Percentiles rank a stretch among this genome's conserved stretches.
phyloP scores from a whole-genome alignment of 1,140 invertebrate genomes.

The Lepidurus apus region DNA sequence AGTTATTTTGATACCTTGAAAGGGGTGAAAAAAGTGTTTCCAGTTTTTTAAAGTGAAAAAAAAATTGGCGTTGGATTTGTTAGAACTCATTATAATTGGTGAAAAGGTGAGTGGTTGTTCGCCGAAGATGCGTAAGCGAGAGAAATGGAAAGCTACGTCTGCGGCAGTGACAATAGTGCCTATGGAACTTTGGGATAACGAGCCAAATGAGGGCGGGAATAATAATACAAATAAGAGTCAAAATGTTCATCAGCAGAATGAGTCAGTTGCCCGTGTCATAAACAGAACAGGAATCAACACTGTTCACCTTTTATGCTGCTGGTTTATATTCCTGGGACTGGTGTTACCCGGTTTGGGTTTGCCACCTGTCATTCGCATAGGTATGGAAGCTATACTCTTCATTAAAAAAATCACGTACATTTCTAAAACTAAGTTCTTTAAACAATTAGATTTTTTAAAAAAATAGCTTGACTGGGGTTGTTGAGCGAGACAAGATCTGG shows the following conservation, averaged over 20 bases:
- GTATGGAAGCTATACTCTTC: not conserved
- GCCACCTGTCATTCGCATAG: conserved; percentile 20
- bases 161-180: not conserved
- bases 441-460: not conserved
- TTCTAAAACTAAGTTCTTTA: no score
- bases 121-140: not conserved
- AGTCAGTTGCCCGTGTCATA: conserved; percentile 8
- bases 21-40: no score
- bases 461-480: not conserved
- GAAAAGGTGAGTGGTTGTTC: not conserved
- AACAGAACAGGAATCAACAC: not conserved
- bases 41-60: not conserved
- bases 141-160: not conserved
- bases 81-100: not conserved
- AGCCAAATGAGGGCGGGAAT: not conserved
- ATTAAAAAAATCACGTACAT: no score
- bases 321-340: not conserved
- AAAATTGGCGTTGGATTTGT: not conserved
- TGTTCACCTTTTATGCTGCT: not conserved
- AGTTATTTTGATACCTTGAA: no score
- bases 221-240: not conserved
- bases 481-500: no score
- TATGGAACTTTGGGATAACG: not conserved
- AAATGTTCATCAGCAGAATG: not conserved
- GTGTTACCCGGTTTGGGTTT: not conserved